phyloP scores from a whole-genome alignment of 2,888 invertebrate genomes.

The Eristalis intricaria region DNA sequence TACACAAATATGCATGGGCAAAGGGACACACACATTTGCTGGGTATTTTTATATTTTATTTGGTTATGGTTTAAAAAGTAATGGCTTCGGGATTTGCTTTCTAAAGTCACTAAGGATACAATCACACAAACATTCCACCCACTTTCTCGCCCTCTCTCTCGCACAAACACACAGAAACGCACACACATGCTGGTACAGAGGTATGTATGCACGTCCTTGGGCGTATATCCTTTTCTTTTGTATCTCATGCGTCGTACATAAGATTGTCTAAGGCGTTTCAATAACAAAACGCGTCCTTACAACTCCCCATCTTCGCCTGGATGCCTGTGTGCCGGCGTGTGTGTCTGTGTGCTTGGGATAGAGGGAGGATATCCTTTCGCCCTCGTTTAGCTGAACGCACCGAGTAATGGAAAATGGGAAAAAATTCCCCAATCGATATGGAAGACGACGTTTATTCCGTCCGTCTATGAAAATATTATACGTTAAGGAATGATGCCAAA shows the following conservation, averaged over 20 bases:
- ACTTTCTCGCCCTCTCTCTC: not conserved
- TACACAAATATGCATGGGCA: constrained; percentile 22
- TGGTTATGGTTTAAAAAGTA: constrained; percentile 72
- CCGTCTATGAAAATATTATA: constrained; percentile 70
- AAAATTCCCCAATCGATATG: constrained; percentile 69
- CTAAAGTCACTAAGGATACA: constrained; percentile 65
- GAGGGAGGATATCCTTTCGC: constrained; percentile 43
- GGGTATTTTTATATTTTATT: constrained; percentile 67
- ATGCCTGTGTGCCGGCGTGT: constrained; percentile 8
- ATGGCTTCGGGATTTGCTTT: constrained; percentile 69
- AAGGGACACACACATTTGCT: constrained; percentile 42
- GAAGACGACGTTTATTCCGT: constrained; percentile 64
- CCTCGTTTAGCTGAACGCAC: constrained; percentile 64
- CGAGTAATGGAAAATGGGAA: constrained; percentile 67
- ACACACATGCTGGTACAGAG: not conserved
- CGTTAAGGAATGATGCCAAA: constrained; percentile 41
- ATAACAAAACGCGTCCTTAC: constrained; percentile 47
- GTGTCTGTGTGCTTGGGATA: not conserved
- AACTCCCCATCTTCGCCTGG: constrained; percentile 10
- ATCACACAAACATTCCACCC: not conserved
- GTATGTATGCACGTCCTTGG: constrained; percentile 19
- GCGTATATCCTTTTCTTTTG: constrained; percentile 4
- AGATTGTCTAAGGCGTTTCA: constrained; percentile 71
- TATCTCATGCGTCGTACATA: constrained; percentile 44
- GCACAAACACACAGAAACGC: no score